A percentile compares a stretch with the other conserved stretches of the same genome.
Conservation (phyloP, 2,888 invertebrate genomes). For the Leistus spinibarbis region DNA sequence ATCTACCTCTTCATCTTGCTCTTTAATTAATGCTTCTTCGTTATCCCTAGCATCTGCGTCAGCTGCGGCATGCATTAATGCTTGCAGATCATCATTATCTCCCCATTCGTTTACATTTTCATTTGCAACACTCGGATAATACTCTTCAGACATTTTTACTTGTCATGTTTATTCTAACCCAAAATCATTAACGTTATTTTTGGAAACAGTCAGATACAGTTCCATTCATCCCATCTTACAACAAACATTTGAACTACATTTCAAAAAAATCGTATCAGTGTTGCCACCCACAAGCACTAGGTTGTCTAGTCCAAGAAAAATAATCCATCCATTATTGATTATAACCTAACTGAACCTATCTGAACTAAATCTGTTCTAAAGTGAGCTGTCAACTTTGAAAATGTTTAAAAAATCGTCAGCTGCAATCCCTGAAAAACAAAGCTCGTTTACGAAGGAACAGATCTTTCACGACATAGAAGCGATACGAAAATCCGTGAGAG, state of each 20-base stretch:
- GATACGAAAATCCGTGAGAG: conserved; percentile 40
- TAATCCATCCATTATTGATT: no score
- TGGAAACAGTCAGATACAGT: no score
- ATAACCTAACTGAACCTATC: no score
- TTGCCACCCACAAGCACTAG: no score
- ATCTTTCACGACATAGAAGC: conserved; percentile 44
- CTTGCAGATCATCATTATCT: conserved; percentile 52
- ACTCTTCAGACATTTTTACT: conserved; percentile 33
- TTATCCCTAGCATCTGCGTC: conserved; percentile 53
- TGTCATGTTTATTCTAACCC: conserved; percentile 33
- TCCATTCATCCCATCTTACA: background rate
- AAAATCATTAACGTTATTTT: background rate
- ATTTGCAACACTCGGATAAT: conserved; percentile 13
- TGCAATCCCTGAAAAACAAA: conserved; percentile 23
- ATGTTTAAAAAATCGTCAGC: conserved; percentile 26
- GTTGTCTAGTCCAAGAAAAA: no score
- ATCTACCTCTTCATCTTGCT: conserved; percentile 39
- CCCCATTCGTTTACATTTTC: conserved; percentile 36
- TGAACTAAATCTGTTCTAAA: no score
- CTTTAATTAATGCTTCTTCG: conserved; percentile 41
- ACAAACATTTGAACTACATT: background rate
- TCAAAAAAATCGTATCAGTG: background rate
- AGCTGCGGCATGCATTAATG: conserved; percentile 53
- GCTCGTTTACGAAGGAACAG: conserved; percentile 41
- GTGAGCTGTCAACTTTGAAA: background rate